Base-by-base conservation (phyloP, 1,140 invertebrate genomes). In the Pemphigus obesinymphae region DNA sequence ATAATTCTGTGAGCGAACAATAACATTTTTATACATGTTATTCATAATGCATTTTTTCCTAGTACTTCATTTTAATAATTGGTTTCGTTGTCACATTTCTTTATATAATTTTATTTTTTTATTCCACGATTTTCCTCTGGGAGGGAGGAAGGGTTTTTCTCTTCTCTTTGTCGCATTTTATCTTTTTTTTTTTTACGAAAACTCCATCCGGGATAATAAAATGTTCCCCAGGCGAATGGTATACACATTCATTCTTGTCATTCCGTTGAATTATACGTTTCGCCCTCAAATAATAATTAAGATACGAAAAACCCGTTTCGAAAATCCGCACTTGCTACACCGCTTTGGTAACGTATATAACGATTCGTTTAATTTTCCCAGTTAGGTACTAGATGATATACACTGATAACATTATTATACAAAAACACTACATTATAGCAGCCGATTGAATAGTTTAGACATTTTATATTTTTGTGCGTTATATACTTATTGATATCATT, bases 221-320 rank as follows among this genome's bases (percentile, higher is more conserved):
- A 80, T 61, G 55, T 37, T 80, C 55, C 55, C 76, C 76, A 61
- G 29, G 37, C 76, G 55, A 63, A 40, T 58, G 23, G 26, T 63
- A n/a, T n/a, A 45, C 26, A 63, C 76, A 80, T 80, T 80, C 37
- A 80, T 80, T 80, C 55, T 43, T 80, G 76, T 80, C 76, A 63
- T 80, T 61, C 55, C 55, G 20, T 80, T 80, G 23, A 80, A 63
- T 61, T 80, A 80, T 80, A 80, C 76, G 76, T 80, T 80, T 63
- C 75, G 13, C 55, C 76, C 55, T 45, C 76, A 80, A 80, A 76
- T 58, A 76, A 80, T 78, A 78, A 78, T 80, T 80, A 80, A 80
- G 55, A 80, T 80, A 63, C 37, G 37, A 58, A 80, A 61, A 78
- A 26, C 3, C 43, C 17, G 45, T 50, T 50, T 48, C 20, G 10